Conservation (phyloP, 1,140 invertebrate genomes). For the Macrobrachium rosenbergii region DNA sequence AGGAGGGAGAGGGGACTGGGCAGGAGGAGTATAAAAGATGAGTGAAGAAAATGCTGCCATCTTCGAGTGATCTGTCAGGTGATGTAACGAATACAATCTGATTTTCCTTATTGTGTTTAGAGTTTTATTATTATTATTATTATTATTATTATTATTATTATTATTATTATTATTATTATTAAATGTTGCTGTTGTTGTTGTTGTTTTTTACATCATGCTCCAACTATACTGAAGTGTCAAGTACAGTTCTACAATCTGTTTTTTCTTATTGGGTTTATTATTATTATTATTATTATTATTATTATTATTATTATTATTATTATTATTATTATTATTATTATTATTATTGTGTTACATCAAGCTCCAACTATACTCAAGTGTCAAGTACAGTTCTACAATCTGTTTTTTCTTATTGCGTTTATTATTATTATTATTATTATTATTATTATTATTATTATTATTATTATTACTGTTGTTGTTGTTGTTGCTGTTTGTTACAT, state of each 20-base stretch:
- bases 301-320: slow-evolving; percentile 3
- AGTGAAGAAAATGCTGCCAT: background rate
- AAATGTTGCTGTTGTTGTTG: background rate
- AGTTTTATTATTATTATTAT: background rate
- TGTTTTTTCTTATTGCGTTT: too few species aligned
- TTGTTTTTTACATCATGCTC: background rate
- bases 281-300: slow-evolving; percentile 13
- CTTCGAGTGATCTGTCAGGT: background rate
- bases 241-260: too few species aligned
- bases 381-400: too few species aligned
- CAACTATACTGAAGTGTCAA: too few species aligned
- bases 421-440: background rate
- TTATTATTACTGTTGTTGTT: slow-evolving; percentile 17
- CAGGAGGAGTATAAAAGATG: background rate
- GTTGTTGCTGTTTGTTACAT: background rate
- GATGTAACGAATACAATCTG: background rate
- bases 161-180: slow-evolving; percentile 14
- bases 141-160: slow-evolving; percentile 10
- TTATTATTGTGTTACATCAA: background rate
- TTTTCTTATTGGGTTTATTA: too few species aligned
- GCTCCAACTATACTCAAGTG: too few species aligned
- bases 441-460: slow-evolving; percentile 13
- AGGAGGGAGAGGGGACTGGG: background rate
- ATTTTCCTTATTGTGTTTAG: too few species aligned
- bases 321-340: slow-evolving; percentile 13